Evolutionary conservation across 2,113 vertebrate genomes (phyloP).

Genomic region (Oncorhynchus clarkii): DNA sequence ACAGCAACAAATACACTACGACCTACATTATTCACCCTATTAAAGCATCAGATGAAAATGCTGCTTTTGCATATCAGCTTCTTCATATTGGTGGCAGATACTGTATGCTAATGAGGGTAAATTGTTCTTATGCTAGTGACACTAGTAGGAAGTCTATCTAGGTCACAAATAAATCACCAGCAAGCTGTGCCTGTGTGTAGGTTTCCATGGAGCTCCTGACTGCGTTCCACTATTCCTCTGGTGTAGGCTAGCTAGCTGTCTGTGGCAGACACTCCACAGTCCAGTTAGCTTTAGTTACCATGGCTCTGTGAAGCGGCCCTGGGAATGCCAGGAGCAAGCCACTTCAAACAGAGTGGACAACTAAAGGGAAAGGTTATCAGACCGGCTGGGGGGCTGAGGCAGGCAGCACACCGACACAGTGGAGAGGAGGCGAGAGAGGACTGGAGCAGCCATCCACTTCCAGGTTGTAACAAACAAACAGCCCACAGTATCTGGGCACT

Average conservation of each 20-base stretch:
- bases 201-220: conserved; percentile 51
- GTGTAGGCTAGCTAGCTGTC: not conserved
- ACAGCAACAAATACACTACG: not conserved
- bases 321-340: conserved; percentile 40
- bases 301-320: conserved; percentile 62
- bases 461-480: not conserved
- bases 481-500: not conserved
- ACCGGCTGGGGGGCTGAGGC: not conserved
- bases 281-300: conserved; percentile 58
- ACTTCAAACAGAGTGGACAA: conserved; percentile 41
- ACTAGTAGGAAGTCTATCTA: conserved; percentile 38
- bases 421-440: not conserved
- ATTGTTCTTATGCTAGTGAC: not conserved
- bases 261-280: conserved; percentile 17
- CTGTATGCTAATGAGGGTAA: not conserved
- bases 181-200: conserved; percentile 24
- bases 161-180: conserved; percentile 39
- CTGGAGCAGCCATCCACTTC: not conserved
- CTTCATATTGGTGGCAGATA: not conserved
- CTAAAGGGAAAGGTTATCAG: conserved; percentile 48
- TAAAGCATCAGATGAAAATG: not conserved
- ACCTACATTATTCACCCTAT: not conserved
- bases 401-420: conserved; percentile 20
- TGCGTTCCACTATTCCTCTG: conserved; percentile 33
- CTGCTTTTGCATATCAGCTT: not conserved